A percentile compares a stretch with the other conserved stretches of the same genome.
Conservation (phyloP, 1,140 invertebrate species). For the Maconellicoccus hirsutus region DNA sequence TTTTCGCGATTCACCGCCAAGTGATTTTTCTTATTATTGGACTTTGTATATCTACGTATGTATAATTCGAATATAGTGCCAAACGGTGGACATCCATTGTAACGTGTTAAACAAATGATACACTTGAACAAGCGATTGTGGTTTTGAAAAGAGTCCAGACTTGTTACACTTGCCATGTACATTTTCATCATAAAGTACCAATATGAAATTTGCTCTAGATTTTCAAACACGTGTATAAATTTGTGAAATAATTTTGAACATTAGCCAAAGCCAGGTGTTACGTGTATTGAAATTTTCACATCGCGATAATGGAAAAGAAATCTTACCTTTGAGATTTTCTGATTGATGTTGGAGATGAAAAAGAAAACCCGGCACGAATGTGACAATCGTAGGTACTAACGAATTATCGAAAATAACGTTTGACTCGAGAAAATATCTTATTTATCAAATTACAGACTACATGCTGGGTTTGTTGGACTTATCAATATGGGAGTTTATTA, state of each 20-base stretch:
- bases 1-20: too few species aligned
- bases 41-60: too few species aligned
- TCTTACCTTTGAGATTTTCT: neutral
- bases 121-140: too few species aligned
- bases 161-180: too few species aligned
- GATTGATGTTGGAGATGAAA: neutral
- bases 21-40: too few species aligned
- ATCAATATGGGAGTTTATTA: constrained; percentile 4
- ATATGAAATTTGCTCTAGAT: neutral
- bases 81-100: too few species aligned
- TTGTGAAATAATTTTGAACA: neutral
- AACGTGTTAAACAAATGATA: too few species aligned
- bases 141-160: too few species aligned
- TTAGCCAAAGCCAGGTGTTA: neutral
- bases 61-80: too few species aligned
- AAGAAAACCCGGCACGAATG: neutral
- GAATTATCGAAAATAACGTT: constrained; percentile 10
- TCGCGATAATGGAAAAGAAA: too few species aligned
- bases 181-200: too few species aligned
- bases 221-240: neutral
- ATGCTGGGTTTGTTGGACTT: neutral
- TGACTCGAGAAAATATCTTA: constrained; percentile 13
- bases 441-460: constrained; percentile 21
- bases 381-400: neutral
- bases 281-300: too few species aligned